Evolutionary conservation across 2,888 invertebrate species (phyloP).

Genomic region (Stegophylla sp.): DNA sequence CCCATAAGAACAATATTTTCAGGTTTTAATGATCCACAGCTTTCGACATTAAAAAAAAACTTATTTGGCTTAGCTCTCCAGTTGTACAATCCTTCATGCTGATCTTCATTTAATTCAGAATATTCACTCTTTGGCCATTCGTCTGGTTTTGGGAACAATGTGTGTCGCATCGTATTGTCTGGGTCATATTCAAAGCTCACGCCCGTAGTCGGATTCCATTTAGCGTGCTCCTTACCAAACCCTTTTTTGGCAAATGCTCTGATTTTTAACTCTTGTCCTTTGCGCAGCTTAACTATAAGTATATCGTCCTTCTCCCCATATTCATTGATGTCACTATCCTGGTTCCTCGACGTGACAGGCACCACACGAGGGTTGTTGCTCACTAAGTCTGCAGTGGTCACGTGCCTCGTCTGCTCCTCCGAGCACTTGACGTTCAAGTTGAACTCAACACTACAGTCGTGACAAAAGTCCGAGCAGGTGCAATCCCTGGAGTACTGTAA

Average conservation of each 20-base stretch:
- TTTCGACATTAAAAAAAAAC: slow-evolving; percentile 96
- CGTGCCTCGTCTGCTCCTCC: slow-evolving; percentile 92
- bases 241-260: slow-evolving; percentile 96
- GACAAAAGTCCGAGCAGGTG: slow-evolving; percentile 95
- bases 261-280: slow-evolving; percentile 91
- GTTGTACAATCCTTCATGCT: slow-evolving; percentile 91
- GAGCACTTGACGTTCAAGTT: slow-evolving; percentile 93
- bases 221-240: slow-evolving; percentile 98
- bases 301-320: slow-evolving; percentile 92
- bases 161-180: slow-evolving; percentile 95
- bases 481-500: slow-evolving; percentile 96
- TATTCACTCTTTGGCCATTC: slow-evolving; percentile 99
- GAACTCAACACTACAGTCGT: slow-evolving; percentile 97
- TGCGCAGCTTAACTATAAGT: slow-evolving; percentile 75
- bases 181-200: slow-evolving; percentile 99
- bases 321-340: slow-evolving; percentile 90
- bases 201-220: slow-evolving; percentile 99
- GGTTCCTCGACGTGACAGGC: slow-evolving; percentile 89
- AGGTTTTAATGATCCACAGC: slow-evolving; percentile 90
- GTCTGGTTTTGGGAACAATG: slow-evolving; percentile 92
- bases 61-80: slow-evolving; percentile 96
- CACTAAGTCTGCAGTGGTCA: slow-evolving; percentile 95
- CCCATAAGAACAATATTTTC: slow-evolving; percentile 97
- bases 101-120: slow-evolving; percentile 89
- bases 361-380: slow-evolving; percentile 89